Base-by-base conservation (phyloP, 1,140 invertebrate species). In the Leptopilina clavipes region DNA sequence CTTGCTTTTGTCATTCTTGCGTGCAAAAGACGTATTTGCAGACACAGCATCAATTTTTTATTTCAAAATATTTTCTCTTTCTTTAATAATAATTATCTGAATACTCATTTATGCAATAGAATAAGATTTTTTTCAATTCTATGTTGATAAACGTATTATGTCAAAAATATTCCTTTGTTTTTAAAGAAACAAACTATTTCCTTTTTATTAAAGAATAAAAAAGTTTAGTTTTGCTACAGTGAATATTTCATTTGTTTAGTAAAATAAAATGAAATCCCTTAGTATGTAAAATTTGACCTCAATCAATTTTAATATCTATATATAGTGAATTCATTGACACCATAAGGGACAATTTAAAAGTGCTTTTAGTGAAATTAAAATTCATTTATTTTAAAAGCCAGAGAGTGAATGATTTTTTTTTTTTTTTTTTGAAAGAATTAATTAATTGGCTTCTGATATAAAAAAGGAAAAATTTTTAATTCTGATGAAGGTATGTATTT, bases 1-100 rank as follows among this genome's bases (percentile, higher is more conserved):
- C 59, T 71, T 52, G 40, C 22, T 44, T 48, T 52, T 72, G 73
- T 72, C 25, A n/a, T 65, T 31, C 12, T 31, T n/a, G n/a, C 22
- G 22, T 19, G n/a, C 12, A n/a, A 7, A 25, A 25, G 14, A 65
- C 59, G 22, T 25, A 14, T 31, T 65, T 22, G 3, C 22, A n/a
- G 5, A 7, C 25, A 14, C 59, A 65, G 59, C 59, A 65, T 65
- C 59, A 31, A 31, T 65, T 65, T 31, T 31, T 25, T 3, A 31
- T 65, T n/a, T 22, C 14, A 31, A 65, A n/a, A 14, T 31, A 31
- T 31, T 2, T 31, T 19, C 12, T 25, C n/a, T 17, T 0, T 18
- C 17, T 18, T 1, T 56, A 9, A 5, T 56, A 9, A 5, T 18
- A 22, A 48, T n/a, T 14, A 5, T 11, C 12, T 14, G 45, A 12